Conservation (phyloP, 2,113 vertebrate species). For the Mungos mungo region DNA sequence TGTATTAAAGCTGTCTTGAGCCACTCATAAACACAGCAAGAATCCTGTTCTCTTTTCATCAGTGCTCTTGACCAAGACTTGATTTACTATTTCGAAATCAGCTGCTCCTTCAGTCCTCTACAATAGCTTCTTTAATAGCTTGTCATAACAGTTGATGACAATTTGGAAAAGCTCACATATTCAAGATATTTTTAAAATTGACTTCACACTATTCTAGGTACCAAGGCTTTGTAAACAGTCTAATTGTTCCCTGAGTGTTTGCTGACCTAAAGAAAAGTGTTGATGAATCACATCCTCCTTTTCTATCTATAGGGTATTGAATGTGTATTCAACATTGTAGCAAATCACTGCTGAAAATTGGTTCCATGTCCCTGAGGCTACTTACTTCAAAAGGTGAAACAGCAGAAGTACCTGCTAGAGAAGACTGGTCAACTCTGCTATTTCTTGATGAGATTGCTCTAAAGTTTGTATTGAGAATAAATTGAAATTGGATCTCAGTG, state of each 20-base stretch:
- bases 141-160: slow-evolving; percentile 76
- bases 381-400: slow-evolving; percentile 67
- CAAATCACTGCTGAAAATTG: slow-evolving; percentile 77
- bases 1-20: slow-evolving; percentile 71
- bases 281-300: slow-evolving; percentile 72
- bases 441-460: slow-evolving; percentile 67
- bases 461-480: slow-evolving; percentile 57
- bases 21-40: slow-evolving; percentile 71
- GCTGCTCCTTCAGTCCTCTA: slow-evolving; percentile 75
- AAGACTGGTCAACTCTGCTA: slow-evolving; percentile 12
- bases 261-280: slow-evolving; percentile 76
- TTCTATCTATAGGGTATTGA: slow-evolving; percentile 67
- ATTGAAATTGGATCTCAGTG: slow-evolving; percentile 43
- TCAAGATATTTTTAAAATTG: slow-evolving; percentile 77
- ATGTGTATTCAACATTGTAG: slow-evolving; percentile 74
- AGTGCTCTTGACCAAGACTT: slow-evolving; percentile 76
- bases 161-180: slow-evolving; percentile 79
- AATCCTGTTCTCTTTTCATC: slow-evolving; percentile 62
- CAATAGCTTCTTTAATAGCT: slow-evolving; percentile 81
- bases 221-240: slow-evolving; percentile 71
- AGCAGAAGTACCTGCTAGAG: slow-evolving; percentile 56
- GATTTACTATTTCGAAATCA: slow-evolving; percentile 79
- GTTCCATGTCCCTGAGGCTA: slow-evolving; percentile 70
- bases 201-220: slow-evolving; percentile 67
- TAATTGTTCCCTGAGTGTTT: slow-evolving; percentile 78